Conservation (phyloP, 1,140 invertebrate genomes). For the Anadara kagoshimensis region DNA sequence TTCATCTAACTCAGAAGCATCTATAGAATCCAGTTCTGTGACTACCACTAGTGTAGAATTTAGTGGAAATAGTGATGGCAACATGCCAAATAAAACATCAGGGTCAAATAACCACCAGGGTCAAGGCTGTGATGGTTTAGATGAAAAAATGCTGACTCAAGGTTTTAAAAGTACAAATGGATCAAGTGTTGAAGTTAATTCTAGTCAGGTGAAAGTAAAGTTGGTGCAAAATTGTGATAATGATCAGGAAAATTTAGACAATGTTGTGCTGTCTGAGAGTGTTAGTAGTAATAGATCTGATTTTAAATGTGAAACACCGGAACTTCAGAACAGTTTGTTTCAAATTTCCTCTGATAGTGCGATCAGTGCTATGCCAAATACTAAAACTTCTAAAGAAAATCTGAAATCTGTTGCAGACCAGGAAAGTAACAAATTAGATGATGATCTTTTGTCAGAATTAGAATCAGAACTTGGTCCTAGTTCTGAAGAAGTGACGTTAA, state of each 20-base stretch:
- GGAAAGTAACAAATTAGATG: conserved; percentile 19
- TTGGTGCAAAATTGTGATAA: background rate
- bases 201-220: too few species aligned
- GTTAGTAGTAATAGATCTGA: conserved; percentile 15
- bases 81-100: too few species aligned
- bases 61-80: too few species aligned
- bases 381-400: background rate
- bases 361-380: background rate
- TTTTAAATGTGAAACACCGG: too few species aligned
- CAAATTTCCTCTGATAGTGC: background rate
- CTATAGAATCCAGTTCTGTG: too few species aligned
- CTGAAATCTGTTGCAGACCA: conserved; percentile 7
- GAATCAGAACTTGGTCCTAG: conserved; percentile 43
- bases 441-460: conserved; percentile 51
- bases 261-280: conserved; percentile 15
- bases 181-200: too few species aligned
- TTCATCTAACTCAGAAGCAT: too few species aligned
- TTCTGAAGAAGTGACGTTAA: background rate
- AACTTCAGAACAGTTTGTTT: background rate
- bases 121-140: too few species aligned
- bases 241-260: conserved; percentile 12
- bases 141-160: too few species aligned
- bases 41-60: too few species aligned
- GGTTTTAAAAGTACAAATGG: too few species aligned
- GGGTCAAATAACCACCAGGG: too few species aligned